Evolutionary conservation across 2,113 vertebrate genomes (phyloP), one percentile per base, ranked within the genome.

Genomic region (Pithys albifrons): DNA sequence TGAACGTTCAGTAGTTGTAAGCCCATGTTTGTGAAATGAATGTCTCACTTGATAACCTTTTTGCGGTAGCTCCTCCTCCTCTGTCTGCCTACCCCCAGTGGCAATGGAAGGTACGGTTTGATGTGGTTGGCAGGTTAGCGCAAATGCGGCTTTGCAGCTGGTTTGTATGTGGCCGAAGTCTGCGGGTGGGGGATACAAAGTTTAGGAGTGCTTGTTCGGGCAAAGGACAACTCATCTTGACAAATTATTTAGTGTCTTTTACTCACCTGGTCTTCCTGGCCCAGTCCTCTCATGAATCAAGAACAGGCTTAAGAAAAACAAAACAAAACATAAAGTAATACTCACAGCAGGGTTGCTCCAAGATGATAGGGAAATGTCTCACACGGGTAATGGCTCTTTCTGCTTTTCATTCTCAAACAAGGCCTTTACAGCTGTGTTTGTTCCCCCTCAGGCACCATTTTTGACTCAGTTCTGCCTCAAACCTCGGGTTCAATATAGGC

Each of bases 1-100:
- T 45, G 71, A 49, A 12, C 12, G 45, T 69, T 93, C 51, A 35
- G n/a, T 14, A 35, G 48, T 41, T 75, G 41, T 82, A 69, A 92
- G 69, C 48, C 76, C 10, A 1, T 69, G 75, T 83, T 93, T 92
- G 29, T 49, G 72, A 41, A 74, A 41, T 24, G 80, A 84, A 7
- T 6, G 57, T 72, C 69, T 95, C 88, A 80, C 92, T 90, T 41
- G 48, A 81, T 90, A 86, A 91, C 92, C 95, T 80, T 76, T 48
- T 33, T 65, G 72, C 78, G 95, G 72, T 19, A 67, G 88, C 65
- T 95, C 19, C 37, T 90, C 19, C 37, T 90, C n/a, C 1, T 45
- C 77, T 37, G 65, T 39, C 79, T 86, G 65, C 59, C 49, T 75
- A 0, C 39, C 61, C 80, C 65, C 83, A 59, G 28, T 12, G 83